A percentile compares a stretch with the other conserved stretches of the same genome.
These are phyloP conservation scores for Hydra vulgaris DNA, from an alignment of 30 jellyfish, hydroid and myxozoan species.

Conservation along the genomic window DNA sequence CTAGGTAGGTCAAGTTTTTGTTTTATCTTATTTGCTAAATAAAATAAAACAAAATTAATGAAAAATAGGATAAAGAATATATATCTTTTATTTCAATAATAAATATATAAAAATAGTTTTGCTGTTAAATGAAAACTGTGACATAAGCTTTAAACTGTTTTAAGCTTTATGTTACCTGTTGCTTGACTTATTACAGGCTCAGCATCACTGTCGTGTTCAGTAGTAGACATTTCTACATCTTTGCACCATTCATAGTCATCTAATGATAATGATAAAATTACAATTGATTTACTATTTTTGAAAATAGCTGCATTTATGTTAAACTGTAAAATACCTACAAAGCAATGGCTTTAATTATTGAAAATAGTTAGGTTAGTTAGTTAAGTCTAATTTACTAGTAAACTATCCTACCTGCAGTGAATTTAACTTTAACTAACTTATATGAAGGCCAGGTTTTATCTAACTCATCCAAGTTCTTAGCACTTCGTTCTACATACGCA, in stretches of 20 bases:
- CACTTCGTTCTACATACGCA: not conserved
- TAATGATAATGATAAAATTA: not conserved
- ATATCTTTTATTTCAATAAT: not conserved
- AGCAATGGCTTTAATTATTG: not conserved
- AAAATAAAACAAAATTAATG: not conserved
- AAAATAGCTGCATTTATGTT: not conserved
- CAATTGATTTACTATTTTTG: not conserved
- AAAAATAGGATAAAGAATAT: not conserved
- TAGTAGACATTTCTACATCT: not conserved
- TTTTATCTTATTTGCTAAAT: not conserved
- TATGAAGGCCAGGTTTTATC: not conserved
- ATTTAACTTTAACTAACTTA: not conserved
- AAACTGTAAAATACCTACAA: not conserved
- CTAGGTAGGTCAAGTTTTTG: not conserved
- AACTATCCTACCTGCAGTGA: not conserved
- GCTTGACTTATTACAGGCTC: not conserved
- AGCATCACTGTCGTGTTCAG: not conserved
- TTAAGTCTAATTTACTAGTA: not conserved
- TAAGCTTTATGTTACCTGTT: not conserved
- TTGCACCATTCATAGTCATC: not conserved
- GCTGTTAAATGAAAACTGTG: not conserved
- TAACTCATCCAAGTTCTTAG: not conserved
- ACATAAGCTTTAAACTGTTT: not conserved
- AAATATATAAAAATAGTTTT: not conserved
- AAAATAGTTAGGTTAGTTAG: not conserved